Evolutionary conservation across 92 coral and sea anemone species (phyloP).

Genomic region (Muricea muricata): DNA sequence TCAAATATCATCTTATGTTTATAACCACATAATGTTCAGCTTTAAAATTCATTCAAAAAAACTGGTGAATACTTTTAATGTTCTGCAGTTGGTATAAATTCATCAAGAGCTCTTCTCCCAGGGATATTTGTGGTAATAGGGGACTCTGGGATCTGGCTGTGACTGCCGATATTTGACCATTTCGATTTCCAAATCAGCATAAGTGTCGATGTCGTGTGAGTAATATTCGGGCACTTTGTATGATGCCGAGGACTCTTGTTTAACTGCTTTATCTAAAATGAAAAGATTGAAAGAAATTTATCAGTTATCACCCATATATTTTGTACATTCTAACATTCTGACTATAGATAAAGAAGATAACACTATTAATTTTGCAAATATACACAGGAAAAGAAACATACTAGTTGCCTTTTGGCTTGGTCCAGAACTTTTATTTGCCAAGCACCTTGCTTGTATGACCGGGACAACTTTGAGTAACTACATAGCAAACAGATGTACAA

Average conservation of each 20-base stretch:
- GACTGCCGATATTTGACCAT: slow-evolving; percentile 75
- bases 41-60: too few species aligned
- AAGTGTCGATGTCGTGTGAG: slow-evolving; percentile 77
- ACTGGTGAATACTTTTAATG: not conserved
- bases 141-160: slow-evolving; percentile 83
- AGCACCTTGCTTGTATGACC: not conserved
- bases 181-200: slow-evolving; percentile 78
- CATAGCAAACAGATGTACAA: not conserved
- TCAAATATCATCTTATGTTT: too few species aligned
- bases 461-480: not conserved
- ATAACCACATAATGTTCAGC: too few species aligned
- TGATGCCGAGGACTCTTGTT: slow-evolving; percentile 52
- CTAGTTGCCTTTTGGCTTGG: not conserved
- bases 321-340: too few species aligned
- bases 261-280: slow-evolving; percentile 28
- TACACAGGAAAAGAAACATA: not conserved
- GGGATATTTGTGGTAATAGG: slow-evolving; percentile 83
- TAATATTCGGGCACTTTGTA: slow-evolving; percentile 87
- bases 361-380: not conserved
- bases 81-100: too few species aligned
- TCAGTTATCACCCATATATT: too few species aligned
- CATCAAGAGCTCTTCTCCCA: slow-evolving; percentile 69
- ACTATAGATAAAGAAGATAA: not conserved
- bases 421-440: slow-evolving; percentile 1
- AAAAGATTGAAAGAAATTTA: not conserved